Base-by-base conservation (phyloP, 2,888 invertebrate genomes). In the Anarsia innoxiella region DNA sequence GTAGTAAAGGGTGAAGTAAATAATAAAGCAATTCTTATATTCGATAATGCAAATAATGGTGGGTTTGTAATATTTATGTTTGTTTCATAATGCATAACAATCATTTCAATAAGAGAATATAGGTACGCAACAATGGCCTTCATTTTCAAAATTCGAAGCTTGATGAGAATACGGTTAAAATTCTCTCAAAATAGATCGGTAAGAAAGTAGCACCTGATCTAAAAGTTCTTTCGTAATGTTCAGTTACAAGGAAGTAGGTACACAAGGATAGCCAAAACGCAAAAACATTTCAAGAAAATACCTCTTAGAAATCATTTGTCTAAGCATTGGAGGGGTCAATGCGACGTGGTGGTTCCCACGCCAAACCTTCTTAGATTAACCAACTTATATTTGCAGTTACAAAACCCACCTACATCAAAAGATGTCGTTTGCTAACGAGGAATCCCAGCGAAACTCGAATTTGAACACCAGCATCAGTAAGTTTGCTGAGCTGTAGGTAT, bases 261-360 rank as follows among this genome's bases (percentile, higher is more conserved):
- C 40, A 37, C 29, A 37, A 51, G 52, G 53, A 52, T 45, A 42
- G 44, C 44, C 48, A 49, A 56, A 54, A 58, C 51, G 55, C 58
- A 63, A 66, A 72, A 69, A 60, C 59, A 63, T 66, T 71, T 66
- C 62, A 67, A 66, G 71, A 66, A 77, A 78, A 73, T 66, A 60
- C 57, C 64, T 58, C 62, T 66, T 64, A 50, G 64, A 71, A 66
- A 75, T 72, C 75, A 78, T 80, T 80, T 77, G 75, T 80, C 77
- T 79, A 72, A 75, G 70, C 69, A 78, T 76, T 56, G 71, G 69
- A 71, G 69, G n/a, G 76, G 75, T 77, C 77, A 75, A 66, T 72
- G 69, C 76, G 70, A 74, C 65, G 59, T 60, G 79, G 66, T 51
- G 65, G 68, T 82, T 82, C 80, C 73, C 82, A 82, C 82, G 79